phyloP scores from a whole-genome alignment of 2,888 invertebrate species.

The Panzeria rudis region DNA sequence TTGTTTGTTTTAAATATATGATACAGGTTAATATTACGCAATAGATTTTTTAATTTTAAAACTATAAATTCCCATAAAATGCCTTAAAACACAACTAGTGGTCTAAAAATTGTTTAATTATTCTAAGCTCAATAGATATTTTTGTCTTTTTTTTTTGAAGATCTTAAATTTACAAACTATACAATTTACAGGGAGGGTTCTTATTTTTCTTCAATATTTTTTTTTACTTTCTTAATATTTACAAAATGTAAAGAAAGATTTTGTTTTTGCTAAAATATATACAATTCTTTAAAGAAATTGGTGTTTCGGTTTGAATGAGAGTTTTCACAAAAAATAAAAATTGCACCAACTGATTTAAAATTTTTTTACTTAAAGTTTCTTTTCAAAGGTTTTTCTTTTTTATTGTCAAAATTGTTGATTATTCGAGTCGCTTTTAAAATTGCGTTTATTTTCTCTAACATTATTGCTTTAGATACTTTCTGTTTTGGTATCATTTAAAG shows the following conservation, averaged over 20 bases:
- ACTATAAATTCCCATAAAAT: slow-evolving; percentile 69
- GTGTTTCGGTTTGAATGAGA: not conserved
- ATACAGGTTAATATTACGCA: slow-evolving; percentile 59
- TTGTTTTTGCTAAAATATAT: slow-evolving; percentile 40
- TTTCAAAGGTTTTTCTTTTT: slow-evolving; percentile 69
- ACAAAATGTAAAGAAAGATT: slow-evolving; percentile 17
- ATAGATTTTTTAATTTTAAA: slow-evolving; percentile 46
- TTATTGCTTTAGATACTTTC: slow-evolving; percentile 61
- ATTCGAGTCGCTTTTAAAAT: slow-evolving; percentile 78
- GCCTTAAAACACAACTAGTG: slow-evolving; percentile 50
- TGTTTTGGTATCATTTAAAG: slow-evolving; percentile 30
- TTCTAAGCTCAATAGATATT: slow-evolving; percentile 36
- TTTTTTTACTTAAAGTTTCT: slow-evolving; percentile 24
- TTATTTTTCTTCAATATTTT: not conserved
- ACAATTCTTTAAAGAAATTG: slow-evolving; percentile 36
- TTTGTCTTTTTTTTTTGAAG: not conserved
- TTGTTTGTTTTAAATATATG: slow-evolving; percentile 25
- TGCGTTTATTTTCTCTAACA: slow-evolving; percentile 40
- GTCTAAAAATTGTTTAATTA: slow-evolving; percentile 60
- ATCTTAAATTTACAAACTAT: slow-evolving; percentile 30
- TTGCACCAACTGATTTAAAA: slow-evolving; percentile 27
- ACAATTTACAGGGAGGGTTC: slow-evolving; percentile 42
- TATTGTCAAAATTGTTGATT: slow-evolving; percentile 77
- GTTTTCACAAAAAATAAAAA: slow-evolving; percentile 16
- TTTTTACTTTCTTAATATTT: slow-evolving; percentile 46